Percentiles rank a stretch among this genome's conserved stretches.
Conservation (phyloP, 2,888 invertebrate genomes). For the Myopa testacea region DNA sequence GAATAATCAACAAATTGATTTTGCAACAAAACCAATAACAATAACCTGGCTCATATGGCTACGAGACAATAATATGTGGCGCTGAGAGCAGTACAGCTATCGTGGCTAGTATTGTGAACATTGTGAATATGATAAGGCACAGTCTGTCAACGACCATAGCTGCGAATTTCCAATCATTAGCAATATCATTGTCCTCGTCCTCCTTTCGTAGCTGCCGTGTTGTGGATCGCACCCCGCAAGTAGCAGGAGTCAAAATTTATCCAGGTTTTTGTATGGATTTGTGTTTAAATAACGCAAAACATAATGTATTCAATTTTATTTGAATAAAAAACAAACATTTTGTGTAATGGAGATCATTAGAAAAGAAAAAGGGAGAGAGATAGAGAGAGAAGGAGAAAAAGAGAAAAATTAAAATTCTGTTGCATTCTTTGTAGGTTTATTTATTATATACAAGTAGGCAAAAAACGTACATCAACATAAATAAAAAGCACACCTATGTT, state of each 20-base stretch:
- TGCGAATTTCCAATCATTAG: constrained; percentile 99
- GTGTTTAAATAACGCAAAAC: neutral
- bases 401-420: neutral
- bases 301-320: neutral
- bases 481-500: too few species aligned
- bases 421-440: neutral
- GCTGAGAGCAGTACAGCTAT: constrained; percentile 96
- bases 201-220: constrained; percentile 85
- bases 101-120: constrained; percentile 97
- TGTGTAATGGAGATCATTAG: neutral
- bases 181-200: constrained; percentile 92
- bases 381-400: neutral
- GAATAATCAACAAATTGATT: constrained; percentile 71
- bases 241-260: neutral
- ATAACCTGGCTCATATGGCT: constrained; percentile 70
- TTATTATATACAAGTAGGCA: too few species aligned
- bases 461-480: too few species aligned
- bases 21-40: constrained; percentile 71
- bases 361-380: neutral
- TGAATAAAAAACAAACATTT: neutral
- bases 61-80: constrained; percentile 79
- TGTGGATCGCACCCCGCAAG: neutral
- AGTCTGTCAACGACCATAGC: constrained; percentile 99
- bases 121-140: constrained; percentile 99
- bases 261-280: neutral